Conservation (phyloP, 1,140 invertebrate species). For the Brachionus paranguensis region DNA sequence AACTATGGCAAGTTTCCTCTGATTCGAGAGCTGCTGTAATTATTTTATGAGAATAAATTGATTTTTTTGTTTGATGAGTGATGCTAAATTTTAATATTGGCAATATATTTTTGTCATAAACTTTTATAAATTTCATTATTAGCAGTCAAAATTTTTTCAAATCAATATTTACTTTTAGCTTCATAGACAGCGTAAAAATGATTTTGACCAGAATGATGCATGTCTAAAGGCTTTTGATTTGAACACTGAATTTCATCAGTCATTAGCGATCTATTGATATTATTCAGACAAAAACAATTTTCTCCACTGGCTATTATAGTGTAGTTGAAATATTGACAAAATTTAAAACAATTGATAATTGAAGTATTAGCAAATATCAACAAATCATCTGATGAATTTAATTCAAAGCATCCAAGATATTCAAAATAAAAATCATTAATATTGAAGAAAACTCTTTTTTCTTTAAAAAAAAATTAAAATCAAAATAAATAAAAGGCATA, state of each 20-base stretch:
- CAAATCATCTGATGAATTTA: neutral
- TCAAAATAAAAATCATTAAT: neutral
- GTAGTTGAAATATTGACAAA: neutral
- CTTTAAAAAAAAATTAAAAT: neutral
- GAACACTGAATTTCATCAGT: neutral
- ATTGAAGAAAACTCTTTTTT: neutral
- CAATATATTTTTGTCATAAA: neutral
- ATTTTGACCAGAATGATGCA: neutral
- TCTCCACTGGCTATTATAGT: neutral
- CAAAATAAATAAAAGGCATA: neutral
- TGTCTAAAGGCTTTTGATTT: neutral
- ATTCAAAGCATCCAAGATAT: neutral
- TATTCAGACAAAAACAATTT: neutral
- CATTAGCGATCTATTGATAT: neutral
- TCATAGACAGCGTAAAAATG: neutral
- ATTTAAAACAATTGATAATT: neutral
- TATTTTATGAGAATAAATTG: neutral
- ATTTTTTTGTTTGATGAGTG: neutral
- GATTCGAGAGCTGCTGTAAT: neutral
- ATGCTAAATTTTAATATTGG: neutral
- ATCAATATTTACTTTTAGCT: neutral
- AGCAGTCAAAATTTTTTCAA: neutral
- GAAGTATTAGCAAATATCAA: neutral
- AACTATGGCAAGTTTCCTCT: neutral
- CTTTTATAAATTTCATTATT: neutral